phyloP scores from a whole-genome alignment of 1,140 invertebrate species.

The Carposina sasakii region DNA sequence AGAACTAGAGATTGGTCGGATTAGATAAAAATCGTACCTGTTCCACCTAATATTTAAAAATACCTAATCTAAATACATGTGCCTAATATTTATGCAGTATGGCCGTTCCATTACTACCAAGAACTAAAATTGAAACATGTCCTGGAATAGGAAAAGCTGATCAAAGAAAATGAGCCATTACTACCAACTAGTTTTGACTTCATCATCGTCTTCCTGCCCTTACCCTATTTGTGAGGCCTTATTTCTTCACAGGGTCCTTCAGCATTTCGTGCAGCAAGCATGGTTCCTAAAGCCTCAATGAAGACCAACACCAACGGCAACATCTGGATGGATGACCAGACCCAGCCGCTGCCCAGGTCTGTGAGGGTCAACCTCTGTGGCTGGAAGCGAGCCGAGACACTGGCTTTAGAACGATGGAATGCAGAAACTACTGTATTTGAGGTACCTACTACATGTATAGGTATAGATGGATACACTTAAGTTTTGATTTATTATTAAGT shows the following conservation, averaged over 20 bases:
- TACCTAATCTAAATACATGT: no score
- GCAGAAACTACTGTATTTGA: constrained; percentile 51
- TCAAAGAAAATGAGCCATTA: no score
- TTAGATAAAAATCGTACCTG: no score
- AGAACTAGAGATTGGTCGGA: no score
- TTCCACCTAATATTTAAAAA: no score
- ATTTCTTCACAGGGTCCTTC: constrained; percentile 52
- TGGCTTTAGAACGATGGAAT: constrained; percentile 43
- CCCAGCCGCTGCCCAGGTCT: constrained; percentile 51
- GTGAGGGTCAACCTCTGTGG: constrained; percentile 42
- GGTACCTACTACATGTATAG: constrained; percentile 22
- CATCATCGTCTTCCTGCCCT: no score
- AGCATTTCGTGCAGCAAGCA: constrained; percentile 34
- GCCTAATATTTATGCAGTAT: no score
- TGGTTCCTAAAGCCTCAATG: constrained; percentile 11
- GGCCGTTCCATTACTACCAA: no score
- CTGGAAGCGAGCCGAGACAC: constrained; percentile 49
- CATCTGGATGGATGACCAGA: constrained; percentile 51
- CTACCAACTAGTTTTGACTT: no score
- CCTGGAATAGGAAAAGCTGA: no score
- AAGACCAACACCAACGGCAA: constrained; percentile 29
- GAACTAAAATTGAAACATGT: no score
- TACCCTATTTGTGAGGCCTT: no score
- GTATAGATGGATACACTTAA: not conserved
- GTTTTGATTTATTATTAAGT: not conserved